Evolutionary conservation across 2,888 invertebrate species (phyloP).

Genomic region (Agelastica alni): DNA sequence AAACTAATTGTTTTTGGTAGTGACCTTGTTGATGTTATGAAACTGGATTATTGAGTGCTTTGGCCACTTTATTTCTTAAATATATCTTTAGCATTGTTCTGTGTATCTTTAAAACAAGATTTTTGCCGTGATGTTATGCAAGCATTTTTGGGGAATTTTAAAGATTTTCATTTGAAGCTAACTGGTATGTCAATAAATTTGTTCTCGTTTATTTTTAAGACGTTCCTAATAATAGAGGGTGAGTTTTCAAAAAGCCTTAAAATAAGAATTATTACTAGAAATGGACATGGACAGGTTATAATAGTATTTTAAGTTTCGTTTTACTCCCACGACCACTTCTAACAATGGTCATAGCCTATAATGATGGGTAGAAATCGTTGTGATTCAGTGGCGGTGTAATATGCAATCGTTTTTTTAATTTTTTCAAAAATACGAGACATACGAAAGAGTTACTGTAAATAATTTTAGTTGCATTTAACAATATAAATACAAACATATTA

Average conservation of each 20-base stretch:
- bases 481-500: too few relatives aligned
- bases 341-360: conserved; percentile 13
- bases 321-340: conserved; percentile 13
- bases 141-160: neutral
- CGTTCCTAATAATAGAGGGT: conserved; percentile 9
- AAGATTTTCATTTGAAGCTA: neutral
- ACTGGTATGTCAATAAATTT: neutral
- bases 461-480: too few relatives aligned
- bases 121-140: neutral
- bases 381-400: neutral
- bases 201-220: neutral
- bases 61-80: too few relatives aligned
- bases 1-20: too few relatives aligned
- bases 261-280: conserved; percentile 1
- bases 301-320: conserved; percentile 9
- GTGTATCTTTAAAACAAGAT: neutral
- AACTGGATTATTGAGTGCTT: too few relatives aligned
- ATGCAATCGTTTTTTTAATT: too few relatives aligned
- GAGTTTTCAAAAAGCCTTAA: neutral
- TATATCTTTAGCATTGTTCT: too few relatives aligned
- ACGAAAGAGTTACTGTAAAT: too few relatives aligned
- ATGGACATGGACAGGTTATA: conserved; percentile 13
- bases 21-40: too few relatives aligned
- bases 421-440: too few relatives aligned
- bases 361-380: conserved; percentile 1